These are phyloP conservation scores for Eretmochelys imbricata DNA, from an alignment of 2,113 vertebrate species.

Conservation along the genomic window DNA sequence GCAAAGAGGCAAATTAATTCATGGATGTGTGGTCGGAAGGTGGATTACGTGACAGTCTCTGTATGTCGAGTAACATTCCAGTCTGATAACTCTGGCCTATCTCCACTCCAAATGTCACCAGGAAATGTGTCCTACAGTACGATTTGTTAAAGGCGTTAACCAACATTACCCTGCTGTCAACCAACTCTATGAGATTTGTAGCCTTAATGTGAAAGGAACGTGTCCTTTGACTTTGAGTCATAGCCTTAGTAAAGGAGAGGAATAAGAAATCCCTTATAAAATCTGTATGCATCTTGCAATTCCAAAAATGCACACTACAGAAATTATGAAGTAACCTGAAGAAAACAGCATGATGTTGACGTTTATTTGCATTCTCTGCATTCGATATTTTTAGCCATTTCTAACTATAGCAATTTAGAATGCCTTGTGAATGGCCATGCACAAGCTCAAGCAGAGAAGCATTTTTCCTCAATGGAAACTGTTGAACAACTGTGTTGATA, in stretches of 20 bases:
- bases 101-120: neutral
- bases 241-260: neutral
- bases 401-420: neutral
- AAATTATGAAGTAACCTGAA: neutral
- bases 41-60: neutral
- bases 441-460: neutral
- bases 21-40: neutral
- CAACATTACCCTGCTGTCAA: neutral
- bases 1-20: neutral
- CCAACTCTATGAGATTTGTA: neutral
- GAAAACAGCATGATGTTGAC: neutral
- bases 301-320: neutral
- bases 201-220: neutral
- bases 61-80: neutral
- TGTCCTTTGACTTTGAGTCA: neutral
- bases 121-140: neutral
- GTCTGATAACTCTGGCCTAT: neutral
- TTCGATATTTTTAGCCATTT: neutral
- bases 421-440: accelerated
- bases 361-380: neutral
- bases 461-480: neutral
- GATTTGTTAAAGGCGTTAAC: neutral
- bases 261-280: neutral
- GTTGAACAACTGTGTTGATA: neutral
- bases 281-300: neutral